Conservation (phyloP, 2,797 vertebrate species). For the Rhinoraja longicauda region DNA sequence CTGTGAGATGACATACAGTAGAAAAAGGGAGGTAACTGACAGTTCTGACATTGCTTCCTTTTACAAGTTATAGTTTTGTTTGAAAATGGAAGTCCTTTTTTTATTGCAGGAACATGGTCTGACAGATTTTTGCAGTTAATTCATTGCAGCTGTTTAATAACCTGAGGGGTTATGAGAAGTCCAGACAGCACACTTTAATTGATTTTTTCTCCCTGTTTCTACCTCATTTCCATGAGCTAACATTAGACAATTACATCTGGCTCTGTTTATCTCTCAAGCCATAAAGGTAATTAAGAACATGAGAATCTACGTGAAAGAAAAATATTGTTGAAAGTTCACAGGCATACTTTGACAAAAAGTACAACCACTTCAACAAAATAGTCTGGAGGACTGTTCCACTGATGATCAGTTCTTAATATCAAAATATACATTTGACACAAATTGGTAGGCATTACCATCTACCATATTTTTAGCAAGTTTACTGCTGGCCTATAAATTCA, state of each 20-base stretch:
- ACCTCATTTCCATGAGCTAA: background rate
- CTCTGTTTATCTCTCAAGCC: background rate
- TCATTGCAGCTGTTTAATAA: slow-evolving; percentile 26
- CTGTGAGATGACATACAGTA: slow-evolving; percentile 13
- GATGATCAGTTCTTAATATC: background rate
- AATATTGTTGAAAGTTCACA: slow-evolving; percentile 19
- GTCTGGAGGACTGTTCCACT: background rate
- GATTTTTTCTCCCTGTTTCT: slow-evolving; percentile 8
- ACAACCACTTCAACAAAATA: background rate
- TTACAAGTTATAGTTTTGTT: slow-evolving; percentile 25
- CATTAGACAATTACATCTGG: slow-evolving; percentile 13
- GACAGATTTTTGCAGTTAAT: slow-evolving; percentile 5
- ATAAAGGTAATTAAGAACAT: slow-evolving; percentile 28
- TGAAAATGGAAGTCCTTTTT: slow-evolving; percentile 8
- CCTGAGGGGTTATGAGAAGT: background rate
- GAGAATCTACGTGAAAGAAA: slow-evolving; percentile 7
- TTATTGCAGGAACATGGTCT: slow-evolving; percentile 20
- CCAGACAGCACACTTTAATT: slow-evolving; percentile 20
- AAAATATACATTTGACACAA: background rate
- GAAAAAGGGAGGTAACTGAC: background rate
- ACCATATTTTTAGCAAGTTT: background rate
- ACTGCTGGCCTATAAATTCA: background rate
- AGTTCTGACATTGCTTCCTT: slow-evolving; percentile 4
- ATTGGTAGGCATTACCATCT: background rate
- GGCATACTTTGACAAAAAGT: background rate